Percentiles rank a stretch among this genome's conserved stretches.
Conservation (phyloP, 2,888 invertebrate species). For the Cremastinae sp. region DNA sequence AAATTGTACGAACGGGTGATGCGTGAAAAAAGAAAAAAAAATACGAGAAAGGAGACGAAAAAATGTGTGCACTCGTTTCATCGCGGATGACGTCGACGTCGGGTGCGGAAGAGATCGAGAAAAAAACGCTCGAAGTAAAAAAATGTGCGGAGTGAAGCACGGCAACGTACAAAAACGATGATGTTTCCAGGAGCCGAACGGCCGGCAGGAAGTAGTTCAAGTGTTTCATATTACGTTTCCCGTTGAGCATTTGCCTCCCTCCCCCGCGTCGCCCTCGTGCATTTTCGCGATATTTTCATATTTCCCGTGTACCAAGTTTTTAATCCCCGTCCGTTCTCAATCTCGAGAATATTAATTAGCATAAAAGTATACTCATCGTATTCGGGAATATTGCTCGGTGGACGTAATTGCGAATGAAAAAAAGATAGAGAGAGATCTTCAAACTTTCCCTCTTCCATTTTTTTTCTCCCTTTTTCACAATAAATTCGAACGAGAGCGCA, state of each 20-base stretch:
- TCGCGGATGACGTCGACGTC: conserved; percentile 48
- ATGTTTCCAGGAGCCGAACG: conserved; percentile 59
- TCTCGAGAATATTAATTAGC: conserved; percentile 53
- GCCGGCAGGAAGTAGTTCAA: conserved; percentile 65
- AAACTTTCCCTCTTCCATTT: conserved; percentile 13
- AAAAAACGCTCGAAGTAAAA: conserved; percentile 40
- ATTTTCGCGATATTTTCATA: conserved; percentile 53
- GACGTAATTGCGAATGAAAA: conserved; percentile 28
- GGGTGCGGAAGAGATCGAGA: conserved; percentile 43
- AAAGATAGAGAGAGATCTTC: not conserved
- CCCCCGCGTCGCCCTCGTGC: conserved; percentile 17
- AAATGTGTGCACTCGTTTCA: conserved; percentile 10
- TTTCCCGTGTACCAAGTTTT: conserved; percentile 54
- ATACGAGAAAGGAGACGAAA: not conserved
- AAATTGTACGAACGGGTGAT: conserved; percentile 50
- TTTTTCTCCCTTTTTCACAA: not conserved
- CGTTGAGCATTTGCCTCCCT: conserved; percentile 26
- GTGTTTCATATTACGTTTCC: conserved; percentile 63
- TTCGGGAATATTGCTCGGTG: conserved; percentile 20
- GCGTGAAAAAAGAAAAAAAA: not conserved
- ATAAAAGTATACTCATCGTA: conserved; percentile 40
- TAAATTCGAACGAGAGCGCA: conserved; percentile 6
- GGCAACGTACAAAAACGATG: conserved; percentile 50
- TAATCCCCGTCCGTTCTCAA: conserved; percentile 51
- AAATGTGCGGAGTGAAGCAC: conserved; percentile 52